phyloP scores from a whole-genome alignment of 2,113 vertebrate species.

The Malurus elegans region DNA sequence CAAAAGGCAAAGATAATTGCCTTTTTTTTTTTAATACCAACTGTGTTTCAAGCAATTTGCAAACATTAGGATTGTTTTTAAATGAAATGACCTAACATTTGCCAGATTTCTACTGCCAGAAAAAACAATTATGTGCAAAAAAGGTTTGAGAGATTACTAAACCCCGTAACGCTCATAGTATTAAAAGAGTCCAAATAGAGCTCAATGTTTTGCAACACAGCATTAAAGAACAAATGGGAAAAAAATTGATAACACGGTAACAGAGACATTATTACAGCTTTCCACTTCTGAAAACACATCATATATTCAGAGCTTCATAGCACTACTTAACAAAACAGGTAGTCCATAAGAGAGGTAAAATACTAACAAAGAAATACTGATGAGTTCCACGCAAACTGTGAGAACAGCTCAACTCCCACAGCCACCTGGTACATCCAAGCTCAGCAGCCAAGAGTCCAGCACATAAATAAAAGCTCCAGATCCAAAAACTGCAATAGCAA shows the following conservation, averaged over 20 bases:
- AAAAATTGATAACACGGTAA: neutral
- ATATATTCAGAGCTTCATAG: neutral
- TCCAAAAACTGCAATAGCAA: neutral
- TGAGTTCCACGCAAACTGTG: neutral
- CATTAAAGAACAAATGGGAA: neutral
- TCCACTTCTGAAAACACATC: neutral
- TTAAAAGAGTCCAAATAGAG: neutral
- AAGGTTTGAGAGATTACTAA: neutral
- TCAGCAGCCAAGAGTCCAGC: neutral
- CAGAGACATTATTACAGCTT: neutral
- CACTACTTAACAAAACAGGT: neutral
- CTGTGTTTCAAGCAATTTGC: conserved; percentile 3
- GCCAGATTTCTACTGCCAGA: neutral
- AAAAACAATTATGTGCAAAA: neutral
- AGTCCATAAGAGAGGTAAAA: neutral
- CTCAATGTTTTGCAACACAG: neutral
- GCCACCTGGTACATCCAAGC: neutral
- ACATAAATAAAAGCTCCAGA: neutral
- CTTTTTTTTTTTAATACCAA: neutral
- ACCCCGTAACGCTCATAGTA: neutral
- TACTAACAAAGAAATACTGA: neutral
- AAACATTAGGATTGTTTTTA: conserved; percentile 25
- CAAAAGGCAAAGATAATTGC: neutral
- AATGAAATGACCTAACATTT: neutral
- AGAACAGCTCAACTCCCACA: neutral